phyloP scores from a whole-genome alignment of 2,797 vertebrate species.

The Cuniculus paca region DNA sequence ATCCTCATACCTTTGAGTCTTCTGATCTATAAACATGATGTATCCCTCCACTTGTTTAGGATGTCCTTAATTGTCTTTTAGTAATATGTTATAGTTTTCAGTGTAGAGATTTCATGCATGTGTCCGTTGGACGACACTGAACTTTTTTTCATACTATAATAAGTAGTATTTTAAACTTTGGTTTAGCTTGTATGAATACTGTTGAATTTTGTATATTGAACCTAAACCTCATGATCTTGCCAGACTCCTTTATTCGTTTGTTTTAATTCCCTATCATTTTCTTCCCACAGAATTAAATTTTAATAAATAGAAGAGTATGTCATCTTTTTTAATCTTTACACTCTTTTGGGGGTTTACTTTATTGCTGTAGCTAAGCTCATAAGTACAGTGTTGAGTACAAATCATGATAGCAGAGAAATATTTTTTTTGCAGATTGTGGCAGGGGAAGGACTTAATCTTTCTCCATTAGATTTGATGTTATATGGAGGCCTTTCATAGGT shows the following conservation, averaged over 20 bases:
- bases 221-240: not conserved
- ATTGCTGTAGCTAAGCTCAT: not conserved
- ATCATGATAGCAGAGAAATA: not conserved
- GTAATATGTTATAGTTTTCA: not conserved
- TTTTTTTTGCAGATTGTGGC: not conserved
- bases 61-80: not conserved
- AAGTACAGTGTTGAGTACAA: not conserved
- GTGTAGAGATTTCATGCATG: not conserved
- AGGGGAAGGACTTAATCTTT: not conserved
- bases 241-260: not conserved
- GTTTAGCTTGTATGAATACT: not conserved
- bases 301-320: not conserved
- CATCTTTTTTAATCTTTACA: not conserved
- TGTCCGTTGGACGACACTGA: not conserved
- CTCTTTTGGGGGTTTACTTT: not conserved
- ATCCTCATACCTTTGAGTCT: not conserved
- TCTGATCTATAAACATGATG: not conserved
- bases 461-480: not conserved
- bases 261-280: not conserved
- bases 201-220: not conserved
- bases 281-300: not conserved
- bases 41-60: not conserved
- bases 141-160: not conserved
- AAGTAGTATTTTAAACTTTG: not conserved
- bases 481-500: not conserved